Conservation (phyloP, 2,888 invertebrate genomes). For the Drosophila stalkeri region DNA sequence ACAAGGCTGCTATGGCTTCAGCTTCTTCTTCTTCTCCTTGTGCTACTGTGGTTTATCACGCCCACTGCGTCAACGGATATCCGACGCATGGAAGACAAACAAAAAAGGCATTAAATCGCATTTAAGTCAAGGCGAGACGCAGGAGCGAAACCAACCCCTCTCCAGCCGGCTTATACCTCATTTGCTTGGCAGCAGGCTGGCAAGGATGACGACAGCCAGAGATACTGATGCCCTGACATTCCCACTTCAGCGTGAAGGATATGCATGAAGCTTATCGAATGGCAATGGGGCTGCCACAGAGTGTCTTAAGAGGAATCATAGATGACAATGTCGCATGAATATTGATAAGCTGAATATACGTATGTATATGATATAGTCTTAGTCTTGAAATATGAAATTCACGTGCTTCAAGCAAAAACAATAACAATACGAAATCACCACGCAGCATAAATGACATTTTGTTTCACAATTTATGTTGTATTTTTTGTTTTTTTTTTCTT, state of each 20-base stretch:
- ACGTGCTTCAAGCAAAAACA: constrained; percentile 1
- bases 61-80: constrained; percentile 76
- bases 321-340: constrained; percentile 16
- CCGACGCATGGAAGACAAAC: constrained; percentile 81
- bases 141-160: constrained; percentile 13
- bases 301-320: neutral
- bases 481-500: constrained; percentile 7
- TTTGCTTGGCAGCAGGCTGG: constrained; percentile 36
- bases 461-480: neutral
- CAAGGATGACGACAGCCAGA: constrained; percentile 30
- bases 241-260: constrained; percentile 39
- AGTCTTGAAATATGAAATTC: neutral
- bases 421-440: neutral
- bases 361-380: neutral
- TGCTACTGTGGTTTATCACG: constrained; percentile 72
- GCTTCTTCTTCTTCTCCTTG: neutral
- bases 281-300: constrained; percentile 11
- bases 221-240: constrained; percentile 31
- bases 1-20: constrained; percentile 24
- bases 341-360: constrained; percentile 4
- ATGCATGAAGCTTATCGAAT: constrained; percentile 40
- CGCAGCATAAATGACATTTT: constrained; percentile 5
- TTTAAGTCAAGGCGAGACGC: constrained; percentile 72
- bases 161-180: constrained; percentile 53
- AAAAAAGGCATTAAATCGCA: constrained; percentile 83